Conservation (phyloP, 2,113 vertebrate species). For the Pungitius pungitius region DNA sequence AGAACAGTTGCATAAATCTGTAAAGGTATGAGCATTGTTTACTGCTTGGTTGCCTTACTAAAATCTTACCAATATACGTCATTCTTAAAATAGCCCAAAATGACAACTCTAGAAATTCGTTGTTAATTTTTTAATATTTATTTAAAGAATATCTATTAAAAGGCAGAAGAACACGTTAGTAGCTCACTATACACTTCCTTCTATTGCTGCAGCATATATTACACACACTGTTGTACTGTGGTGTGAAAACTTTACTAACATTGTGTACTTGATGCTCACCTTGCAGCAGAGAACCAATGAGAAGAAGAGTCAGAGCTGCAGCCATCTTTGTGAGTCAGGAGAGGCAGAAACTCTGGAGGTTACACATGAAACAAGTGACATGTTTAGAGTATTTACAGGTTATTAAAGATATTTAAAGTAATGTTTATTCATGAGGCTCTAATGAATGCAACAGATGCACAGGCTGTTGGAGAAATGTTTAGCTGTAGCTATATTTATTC, state of each 20-base stretch:
- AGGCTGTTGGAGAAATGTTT: neutral
- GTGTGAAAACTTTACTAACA: neutral
- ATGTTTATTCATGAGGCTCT: too few relatives aligned
- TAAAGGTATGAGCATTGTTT: neutral
- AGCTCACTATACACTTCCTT: neutral
- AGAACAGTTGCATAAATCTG: neutral
- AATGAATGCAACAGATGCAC: too few relatives aligned
- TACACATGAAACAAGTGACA: neutral
- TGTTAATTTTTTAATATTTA: neutral
- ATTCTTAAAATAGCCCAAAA: neutral
- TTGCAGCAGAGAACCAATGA: slow-evolving; percentile 27
- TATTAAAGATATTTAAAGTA: too few relatives aligned
- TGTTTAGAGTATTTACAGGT: neutral
- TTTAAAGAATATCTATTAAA: too few relatives aligned
- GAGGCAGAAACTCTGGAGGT: slow-evolving; percentile 10
- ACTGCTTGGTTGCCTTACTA: neutral
- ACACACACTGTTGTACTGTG: neutral
- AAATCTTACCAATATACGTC: neutral
- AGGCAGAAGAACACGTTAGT: neutral
- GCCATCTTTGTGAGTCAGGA: slow-evolving; percentile 10
- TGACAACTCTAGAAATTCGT: neutral
- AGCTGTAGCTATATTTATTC: too few relatives aligned
- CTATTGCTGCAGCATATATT: neutral
- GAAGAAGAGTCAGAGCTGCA: slow-evolving; percentile 10
- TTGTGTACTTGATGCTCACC: slow-evolving; percentile 10